Percentiles rank a stretch among this genome's conserved stretches.
phyloP scores from a whole-genome alignment of 2,113 vertebrate genomes.

The Mastomys natalensis region DNA sequence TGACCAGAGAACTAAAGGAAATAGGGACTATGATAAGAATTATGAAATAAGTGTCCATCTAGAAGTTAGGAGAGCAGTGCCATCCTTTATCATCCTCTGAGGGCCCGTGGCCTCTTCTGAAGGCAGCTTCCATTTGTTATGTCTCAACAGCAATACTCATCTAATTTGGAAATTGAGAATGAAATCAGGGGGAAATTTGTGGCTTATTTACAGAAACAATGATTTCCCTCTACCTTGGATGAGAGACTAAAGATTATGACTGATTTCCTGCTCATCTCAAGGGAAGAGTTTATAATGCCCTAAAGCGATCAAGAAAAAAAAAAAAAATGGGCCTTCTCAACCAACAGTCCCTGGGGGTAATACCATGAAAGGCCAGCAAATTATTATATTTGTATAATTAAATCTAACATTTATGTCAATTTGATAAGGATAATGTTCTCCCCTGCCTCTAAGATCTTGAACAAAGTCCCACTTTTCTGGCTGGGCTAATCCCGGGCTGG shows the following conservation, averaged over 20 bases:
- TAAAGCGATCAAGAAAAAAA: constrained; percentile 83
- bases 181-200: constrained; percentile 87
- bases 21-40: constrained; percentile 34
- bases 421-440: constrained; percentile 82
- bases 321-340: constrained; percentile 87
- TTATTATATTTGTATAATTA: constrained; percentile 91
- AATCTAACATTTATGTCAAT: constrained; percentile 89
- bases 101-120: constrained; percentile 76
- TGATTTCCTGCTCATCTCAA: constrained; percentile 89
- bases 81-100: constrained; percentile 23
- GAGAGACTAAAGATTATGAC: constrained; percentile 90
- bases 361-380: constrained; percentile 82
- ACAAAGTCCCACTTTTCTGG: constrained; percentile 65
- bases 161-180: constrained; percentile 88
- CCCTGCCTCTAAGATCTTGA: constrained; percentile 72
- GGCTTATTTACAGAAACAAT: constrained; percentile 85
- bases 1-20: constrained; percentile 48
- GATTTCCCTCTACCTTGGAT: constrained; percentile 84
- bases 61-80: constrained; percentile 26
- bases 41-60: constrained; percentile 42
- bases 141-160: constrained; percentile 86
- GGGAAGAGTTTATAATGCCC: constrained; percentile 89
- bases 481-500: background rate
- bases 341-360: constrained; percentile 83
- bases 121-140: constrained; percentile 83